phyloP scores from a whole-genome alignment of 2,888 invertebrate genomes.

The Minunthozetes semirufus region DNA sequence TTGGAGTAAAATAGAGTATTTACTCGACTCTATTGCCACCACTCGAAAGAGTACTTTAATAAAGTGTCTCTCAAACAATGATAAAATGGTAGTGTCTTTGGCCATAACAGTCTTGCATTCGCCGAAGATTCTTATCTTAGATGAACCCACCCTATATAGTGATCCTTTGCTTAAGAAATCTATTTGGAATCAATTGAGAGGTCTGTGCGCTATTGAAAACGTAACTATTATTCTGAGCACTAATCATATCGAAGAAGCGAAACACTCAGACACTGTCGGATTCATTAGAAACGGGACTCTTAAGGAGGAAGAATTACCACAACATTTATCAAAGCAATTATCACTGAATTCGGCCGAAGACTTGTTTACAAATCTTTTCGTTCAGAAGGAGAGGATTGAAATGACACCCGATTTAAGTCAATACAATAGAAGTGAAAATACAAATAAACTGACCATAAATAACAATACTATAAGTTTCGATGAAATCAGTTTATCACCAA shows the following conservation, averaged over 20 bases:
- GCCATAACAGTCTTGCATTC: slow-evolving; percentile 20
- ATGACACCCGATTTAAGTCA: background rate
- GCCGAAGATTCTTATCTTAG: background rate
- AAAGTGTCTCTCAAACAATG: background rate
- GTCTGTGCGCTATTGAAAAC: background rate
- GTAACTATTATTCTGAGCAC: background rate
- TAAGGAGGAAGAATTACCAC: background rate
- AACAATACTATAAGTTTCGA: background rate
- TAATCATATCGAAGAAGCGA: slow-evolving; percentile 12
- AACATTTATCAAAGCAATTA: background rate
- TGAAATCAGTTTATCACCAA: background rate
- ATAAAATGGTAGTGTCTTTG: slow-evolving; percentile 19
- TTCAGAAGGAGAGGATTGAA: background rate
- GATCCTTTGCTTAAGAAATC: slow-evolving; percentile 22
- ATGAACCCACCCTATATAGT: slow-evolving; percentile 23
- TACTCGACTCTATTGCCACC: slow-evolving; percentile 2
- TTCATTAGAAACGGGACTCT: background rate
- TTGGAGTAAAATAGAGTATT: background rate
- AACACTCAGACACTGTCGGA: slow-evolving; percentile 13
- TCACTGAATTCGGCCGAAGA: slow-evolving; percentile 8
- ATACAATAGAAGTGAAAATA: background rate
- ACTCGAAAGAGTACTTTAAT: background rate
- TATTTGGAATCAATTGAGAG: slow-evolving; percentile 1
- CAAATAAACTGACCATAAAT: background rate
- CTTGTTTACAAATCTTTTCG: background rate